Conservation (phyloP, 2,113 vertebrate genomes). For the Proterorhinus semilunaris region DNA sequence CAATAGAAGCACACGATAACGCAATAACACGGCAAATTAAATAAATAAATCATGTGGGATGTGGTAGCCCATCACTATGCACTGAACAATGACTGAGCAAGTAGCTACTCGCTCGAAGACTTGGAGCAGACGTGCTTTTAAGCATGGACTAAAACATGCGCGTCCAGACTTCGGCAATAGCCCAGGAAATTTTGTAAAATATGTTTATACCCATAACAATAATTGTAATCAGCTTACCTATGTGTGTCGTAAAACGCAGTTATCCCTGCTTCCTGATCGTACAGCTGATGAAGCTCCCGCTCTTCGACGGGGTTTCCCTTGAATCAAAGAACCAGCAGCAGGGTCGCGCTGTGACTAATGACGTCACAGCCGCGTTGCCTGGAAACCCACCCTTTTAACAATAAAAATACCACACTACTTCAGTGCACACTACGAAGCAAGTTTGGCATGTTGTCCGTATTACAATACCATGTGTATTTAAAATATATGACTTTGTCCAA, state of each 20-base stretch:
- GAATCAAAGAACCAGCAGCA: slow-evolving; percentile 79
- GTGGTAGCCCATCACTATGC: slow-evolving; percentile 24
- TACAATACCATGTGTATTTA: too few relatives aligned
- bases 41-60: slow-evolving; percentile 7
- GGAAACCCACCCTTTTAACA: slow-evolving; percentile 73
- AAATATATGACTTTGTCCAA: not conserved
- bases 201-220: fast-evolving
- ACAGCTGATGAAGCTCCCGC: slow-evolving; percentile 80
- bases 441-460: not conserved
- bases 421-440: not conserved
- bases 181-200: not conserved
- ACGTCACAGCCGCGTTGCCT: slow-evolving; percentile 86
- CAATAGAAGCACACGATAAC: too few relatives aligned
- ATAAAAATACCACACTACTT: not conserved
- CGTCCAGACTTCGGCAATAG: too few relatives aligned
- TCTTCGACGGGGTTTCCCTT: slow-evolving; percentile 93
- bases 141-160: not conserved
- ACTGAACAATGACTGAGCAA: slow-evolving; percentile 65
- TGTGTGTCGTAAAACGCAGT: slow-evolving; percentile 55
- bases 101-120: slow-evolving; percentile 26
- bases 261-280: slow-evolving; percentile 75
- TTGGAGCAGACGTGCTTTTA: not conserved
- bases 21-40: not conserved
- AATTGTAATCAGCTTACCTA: slow-evolving; percentile 58
- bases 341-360: slow-evolving; percentile 78